Percentiles rank a stretch among this genome's conserved stretches.
Conservation (phyloP, 2,797 vertebrate genomes). For the Acestrorhynchus altus region DNA sequence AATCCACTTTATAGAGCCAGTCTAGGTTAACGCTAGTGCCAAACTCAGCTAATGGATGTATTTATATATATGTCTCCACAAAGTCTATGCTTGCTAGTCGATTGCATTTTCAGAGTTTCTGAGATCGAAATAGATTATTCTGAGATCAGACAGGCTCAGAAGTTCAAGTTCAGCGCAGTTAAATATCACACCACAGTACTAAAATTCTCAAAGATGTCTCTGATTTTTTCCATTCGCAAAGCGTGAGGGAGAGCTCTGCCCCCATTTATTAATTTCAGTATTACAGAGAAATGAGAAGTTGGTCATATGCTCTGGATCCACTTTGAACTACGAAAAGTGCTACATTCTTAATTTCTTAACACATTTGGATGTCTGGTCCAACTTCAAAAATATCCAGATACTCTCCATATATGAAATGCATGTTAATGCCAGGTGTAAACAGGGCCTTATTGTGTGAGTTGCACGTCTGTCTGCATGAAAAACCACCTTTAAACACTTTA, state of each 20-base stretch:
- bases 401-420: no score
- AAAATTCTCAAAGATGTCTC: neutral
- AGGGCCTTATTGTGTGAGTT: no score
- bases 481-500: no score
- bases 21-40: constrained; percentile 18
- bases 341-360: no score
- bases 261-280: neutral
- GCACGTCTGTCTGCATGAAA: no score
- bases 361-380: no score
- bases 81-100: neutral
- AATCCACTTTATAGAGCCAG: constrained; percentile 36
- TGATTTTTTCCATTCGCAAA: neutral
- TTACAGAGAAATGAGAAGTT: neutral
- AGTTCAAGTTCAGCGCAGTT: neutral
- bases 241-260: neutral
- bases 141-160: neutral
- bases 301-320: neutral
- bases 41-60: constrained; percentile 17
- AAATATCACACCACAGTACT: neutral
- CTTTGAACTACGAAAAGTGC: no score
- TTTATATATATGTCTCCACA: constrained; percentile 21
- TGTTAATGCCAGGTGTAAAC: no score
- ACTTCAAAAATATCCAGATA: no score
- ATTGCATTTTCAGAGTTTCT: neutral
- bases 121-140: neutral